phyloP scores from a whole-genome alignment of 1,140 invertebrate genomes.

The Lordiphosa stackelbergi region DNA sequence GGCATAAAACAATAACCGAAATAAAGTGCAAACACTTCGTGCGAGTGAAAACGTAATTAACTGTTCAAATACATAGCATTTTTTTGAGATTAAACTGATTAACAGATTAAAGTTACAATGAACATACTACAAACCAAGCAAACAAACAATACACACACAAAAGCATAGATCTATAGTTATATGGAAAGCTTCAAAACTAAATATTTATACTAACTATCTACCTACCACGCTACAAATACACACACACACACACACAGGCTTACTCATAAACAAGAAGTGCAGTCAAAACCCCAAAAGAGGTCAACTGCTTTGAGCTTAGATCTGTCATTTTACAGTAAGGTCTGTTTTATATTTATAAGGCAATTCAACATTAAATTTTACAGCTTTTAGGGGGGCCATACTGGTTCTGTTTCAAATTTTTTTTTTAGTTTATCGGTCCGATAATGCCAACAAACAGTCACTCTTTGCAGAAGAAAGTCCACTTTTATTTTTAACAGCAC shows the following conservation, averaged over 20 bases:
- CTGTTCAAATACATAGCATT: constrained; percentile 76
- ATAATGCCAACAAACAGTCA: too few species aligned
- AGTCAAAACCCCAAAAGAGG: too few species aligned
- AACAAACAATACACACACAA: constrained; percentile 27
- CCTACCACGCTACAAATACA: not conserved
- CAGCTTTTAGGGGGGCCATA: too few species aligned
- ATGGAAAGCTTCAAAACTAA: constrained; percentile 12
- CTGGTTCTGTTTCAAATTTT: too few species aligned
- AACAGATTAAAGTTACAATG: constrained; percentile 41
- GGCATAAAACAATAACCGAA: constrained; percentile 73
- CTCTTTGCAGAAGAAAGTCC: too few species aligned
- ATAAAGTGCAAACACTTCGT: constrained; percentile 76
- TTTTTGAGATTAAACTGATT: constrained; percentile 57
- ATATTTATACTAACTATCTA: not conserved
- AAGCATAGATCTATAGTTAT: constrained; percentile 14
- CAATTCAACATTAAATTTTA: too few species aligned
- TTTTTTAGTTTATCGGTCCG: too few species aligned
- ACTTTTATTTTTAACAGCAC: too few species aligned
- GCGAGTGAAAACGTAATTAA: constrained; percentile 74
- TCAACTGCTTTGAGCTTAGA: too few species aligned
- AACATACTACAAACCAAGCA: constrained; percentile 44
- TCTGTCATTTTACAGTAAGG: too few species aligned
- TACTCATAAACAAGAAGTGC: too few species aligned
- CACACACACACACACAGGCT: not conserved
- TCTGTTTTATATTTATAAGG: too few species aligned